A percentile compares a stretch with the other conserved stretches of the same genome.
phyloP scores from a whole-genome alignment of 2,888 invertebrate species.

The Cephus sareptanus region DNA sequence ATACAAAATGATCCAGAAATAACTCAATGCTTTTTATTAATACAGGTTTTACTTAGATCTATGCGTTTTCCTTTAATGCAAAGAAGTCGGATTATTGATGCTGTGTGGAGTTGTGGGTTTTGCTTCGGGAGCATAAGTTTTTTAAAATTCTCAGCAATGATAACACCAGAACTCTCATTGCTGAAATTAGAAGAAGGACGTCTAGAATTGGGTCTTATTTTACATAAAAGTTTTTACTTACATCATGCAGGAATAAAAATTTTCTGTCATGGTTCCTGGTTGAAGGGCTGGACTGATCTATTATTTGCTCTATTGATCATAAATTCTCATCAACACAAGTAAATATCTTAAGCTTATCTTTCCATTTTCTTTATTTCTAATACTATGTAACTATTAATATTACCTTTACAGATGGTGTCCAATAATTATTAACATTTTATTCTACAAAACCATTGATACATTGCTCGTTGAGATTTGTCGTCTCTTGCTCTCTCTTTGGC shows the following conservation, averaged over 20 bases:
- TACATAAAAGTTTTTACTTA: slow-evolving; percentile 49
- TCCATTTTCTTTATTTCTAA: too few relatives aligned
- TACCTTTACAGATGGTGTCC: slow-evolving; percentile 32
- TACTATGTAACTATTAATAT: neutral
- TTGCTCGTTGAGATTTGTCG: slow-evolving; percentile 35
- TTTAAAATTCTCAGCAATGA: slow-evolving; percentile 28
- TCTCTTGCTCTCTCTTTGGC: slow-evolving; percentile 38
- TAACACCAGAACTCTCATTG: slow-evolving; percentile 23
- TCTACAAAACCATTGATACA: slow-evolving; percentile 42
- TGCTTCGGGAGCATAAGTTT: slow-evolving; percentile 44
- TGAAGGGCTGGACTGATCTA: slow-evolving; percentile 43
- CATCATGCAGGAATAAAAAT: slow-evolving; percentile 41
- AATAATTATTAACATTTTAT: slow-evolving; percentile 27
- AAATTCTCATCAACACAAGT: slow-evolving; percentile 43
- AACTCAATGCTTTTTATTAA: slow-evolving; percentile 15
- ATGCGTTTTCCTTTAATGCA: slow-evolving; percentile 42
- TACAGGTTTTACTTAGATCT: slow-evolving; percentile 43
- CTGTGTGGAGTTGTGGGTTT: slow-evolving; percentile 46
- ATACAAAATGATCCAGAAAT: neutral
- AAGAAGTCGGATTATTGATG: slow-evolving; percentile 43
- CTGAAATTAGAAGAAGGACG: slow-evolving; percentile 27
- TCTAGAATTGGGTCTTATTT: slow-evolving; percentile 35
- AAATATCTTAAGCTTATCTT: slow-evolving; percentile 11
- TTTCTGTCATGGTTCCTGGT: slow-evolving; percentile 40
- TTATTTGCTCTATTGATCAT: slow-evolving; percentile 45